phyloP scores from a whole-genome alignment of 2,797 vertebrate genomes.

The Oophaga sylvatica region DNA sequence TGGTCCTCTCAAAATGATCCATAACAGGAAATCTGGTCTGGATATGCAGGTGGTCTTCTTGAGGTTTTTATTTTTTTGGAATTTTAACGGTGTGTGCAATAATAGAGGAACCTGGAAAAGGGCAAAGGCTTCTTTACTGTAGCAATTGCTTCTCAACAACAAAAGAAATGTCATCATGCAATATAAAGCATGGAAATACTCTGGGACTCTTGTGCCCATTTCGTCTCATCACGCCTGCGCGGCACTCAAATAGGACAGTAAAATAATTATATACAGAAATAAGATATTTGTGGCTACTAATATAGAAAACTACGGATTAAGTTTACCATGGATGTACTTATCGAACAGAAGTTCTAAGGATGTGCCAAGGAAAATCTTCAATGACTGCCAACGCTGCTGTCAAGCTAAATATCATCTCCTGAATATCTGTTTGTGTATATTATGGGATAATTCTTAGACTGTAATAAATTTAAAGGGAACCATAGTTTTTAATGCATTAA shows the following conservation, averaged over 20 bases:
- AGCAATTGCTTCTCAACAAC: not conserved
- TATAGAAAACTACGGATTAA: constrained; percentile 11
- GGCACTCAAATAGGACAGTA: not conserved
- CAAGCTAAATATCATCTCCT: constrained; percentile 5
- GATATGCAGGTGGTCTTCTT: too few relatives aligned
- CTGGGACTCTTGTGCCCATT: not conserved
- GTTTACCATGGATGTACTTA: constrained; percentile 15
- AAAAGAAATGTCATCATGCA: not conserved
- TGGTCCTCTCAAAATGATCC: too few relatives aligned
- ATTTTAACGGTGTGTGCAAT: not conserved
- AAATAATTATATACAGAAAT: not conserved
- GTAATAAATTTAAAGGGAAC: not conserved
- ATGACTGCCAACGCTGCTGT: constrained; percentile 47
- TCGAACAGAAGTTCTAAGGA: constrained; percentile 31
- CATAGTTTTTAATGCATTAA: not conserved
- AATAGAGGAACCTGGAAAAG: not conserved
- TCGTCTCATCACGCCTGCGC: not conserved
- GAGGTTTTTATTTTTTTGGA: too few relatives aligned
- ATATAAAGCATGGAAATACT: not conserved
- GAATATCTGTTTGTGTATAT: constrained; percentile 12
- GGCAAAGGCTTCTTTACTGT: not conserved
- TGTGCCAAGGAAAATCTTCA: constrained; percentile 28
- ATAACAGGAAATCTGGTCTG: too few relatives aligned
- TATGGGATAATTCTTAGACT: not conserved
- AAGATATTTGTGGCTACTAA: constrained; percentile 1